Evolutionary conservation across 2,888 invertebrate genomes (phyloP).

Genomic region (Alloplasta piceator): DNA sequence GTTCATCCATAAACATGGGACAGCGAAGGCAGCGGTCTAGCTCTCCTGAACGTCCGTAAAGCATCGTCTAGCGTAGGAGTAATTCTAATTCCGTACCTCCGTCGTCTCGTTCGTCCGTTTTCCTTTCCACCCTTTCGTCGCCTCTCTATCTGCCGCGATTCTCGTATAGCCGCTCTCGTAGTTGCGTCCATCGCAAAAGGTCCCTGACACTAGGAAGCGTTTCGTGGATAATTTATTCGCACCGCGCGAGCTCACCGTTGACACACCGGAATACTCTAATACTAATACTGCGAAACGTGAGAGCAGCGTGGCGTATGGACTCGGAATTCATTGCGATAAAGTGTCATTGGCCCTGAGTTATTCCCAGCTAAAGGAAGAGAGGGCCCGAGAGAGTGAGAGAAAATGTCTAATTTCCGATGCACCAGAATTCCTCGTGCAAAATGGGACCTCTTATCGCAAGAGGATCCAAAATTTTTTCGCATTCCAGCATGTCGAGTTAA

Average conservation of each 20-base stretch:
- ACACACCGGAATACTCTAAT: slow-evolving; percentile 58
- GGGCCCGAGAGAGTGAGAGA: not conserved
- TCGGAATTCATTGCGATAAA: slow-evolving; percentile 68
- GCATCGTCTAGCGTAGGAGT: slow-evolving; percentile 62
- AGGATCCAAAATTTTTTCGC: not conserved
- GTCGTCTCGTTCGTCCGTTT: slow-evolving; percentile 40
- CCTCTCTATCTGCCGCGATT: slow-evolving; percentile 8
- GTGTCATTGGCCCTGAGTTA: slow-evolving; percentile 74
- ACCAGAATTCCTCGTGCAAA: slow-evolving; percentile 4
- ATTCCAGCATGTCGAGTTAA: not conserved
- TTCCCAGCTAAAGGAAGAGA: slow-evolving; percentile 48
- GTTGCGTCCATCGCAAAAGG: slow-evolving; percentile 48
- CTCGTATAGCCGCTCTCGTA: slow-evolving; percentile 42
- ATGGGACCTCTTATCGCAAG: slow-evolving; percentile 9
- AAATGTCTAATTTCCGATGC: not conserved
- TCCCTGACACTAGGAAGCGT: slow-evolving; percentile 68
- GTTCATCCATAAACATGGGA: slow-evolving; percentile 10
- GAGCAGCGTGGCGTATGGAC: slow-evolving; percentile 43
- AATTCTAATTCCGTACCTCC: slow-evolving; percentile 65
- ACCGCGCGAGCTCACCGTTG: slow-evolving; percentile 53
- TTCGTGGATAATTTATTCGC: slow-evolving; percentile 69
- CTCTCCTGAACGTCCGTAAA: slow-evolving; percentile 47
- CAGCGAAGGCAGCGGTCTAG: slow-evolving; percentile 7
- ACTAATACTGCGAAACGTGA: slow-evolving; percentile 41
- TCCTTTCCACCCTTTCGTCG: slow-evolving; percentile 15